phyloP scores from a whole-genome alignment of 2,113 vertebrate species.

The Grantiella picta region DNA sequence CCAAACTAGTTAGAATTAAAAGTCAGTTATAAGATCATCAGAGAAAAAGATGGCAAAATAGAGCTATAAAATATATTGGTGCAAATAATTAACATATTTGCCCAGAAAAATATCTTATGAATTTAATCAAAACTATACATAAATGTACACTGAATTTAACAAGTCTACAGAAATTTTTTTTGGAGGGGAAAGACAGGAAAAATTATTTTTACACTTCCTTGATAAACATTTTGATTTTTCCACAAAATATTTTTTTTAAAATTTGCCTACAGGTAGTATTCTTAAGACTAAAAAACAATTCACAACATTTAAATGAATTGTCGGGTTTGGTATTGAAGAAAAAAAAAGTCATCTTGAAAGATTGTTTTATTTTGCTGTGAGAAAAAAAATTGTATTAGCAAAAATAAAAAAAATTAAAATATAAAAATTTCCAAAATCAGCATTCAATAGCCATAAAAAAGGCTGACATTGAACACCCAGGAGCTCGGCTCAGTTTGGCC shows the following conservation, averaged over 20 bases:
- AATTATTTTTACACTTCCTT: neutral
- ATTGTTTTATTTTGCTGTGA: neutral
- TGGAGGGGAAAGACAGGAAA: rapidly evolving
- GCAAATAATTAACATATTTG: neutral
- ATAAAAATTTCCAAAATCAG: neutral
- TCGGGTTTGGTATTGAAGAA: neutral
- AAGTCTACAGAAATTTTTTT: neutral
- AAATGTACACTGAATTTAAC: neutral
- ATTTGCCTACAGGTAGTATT: neutral
- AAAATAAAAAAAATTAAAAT: too few relatives aligned
- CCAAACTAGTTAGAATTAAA: neutral
- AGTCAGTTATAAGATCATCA: neutral
- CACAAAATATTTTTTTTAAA: neutral
- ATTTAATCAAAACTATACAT: neutral
- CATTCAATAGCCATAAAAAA: neutral
- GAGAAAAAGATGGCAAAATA: neutral
- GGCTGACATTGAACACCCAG: rapidly evolving
- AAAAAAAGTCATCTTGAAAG: neutral
- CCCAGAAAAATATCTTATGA: neutral
- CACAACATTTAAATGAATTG: neutral
- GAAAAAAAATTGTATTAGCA: neutral
- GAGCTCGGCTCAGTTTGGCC: neutral
- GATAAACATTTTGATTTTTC: neutral
- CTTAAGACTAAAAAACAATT: neutral
- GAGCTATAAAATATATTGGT: neutral